A percentile compares a stretch with the other conserved stretches of the same genome.
These are phyloP conservation scores for Blastobasis adustella DNA, from an alignment of 2,888 invertebrate genomes.

Conservation along the genomic window DNA sequence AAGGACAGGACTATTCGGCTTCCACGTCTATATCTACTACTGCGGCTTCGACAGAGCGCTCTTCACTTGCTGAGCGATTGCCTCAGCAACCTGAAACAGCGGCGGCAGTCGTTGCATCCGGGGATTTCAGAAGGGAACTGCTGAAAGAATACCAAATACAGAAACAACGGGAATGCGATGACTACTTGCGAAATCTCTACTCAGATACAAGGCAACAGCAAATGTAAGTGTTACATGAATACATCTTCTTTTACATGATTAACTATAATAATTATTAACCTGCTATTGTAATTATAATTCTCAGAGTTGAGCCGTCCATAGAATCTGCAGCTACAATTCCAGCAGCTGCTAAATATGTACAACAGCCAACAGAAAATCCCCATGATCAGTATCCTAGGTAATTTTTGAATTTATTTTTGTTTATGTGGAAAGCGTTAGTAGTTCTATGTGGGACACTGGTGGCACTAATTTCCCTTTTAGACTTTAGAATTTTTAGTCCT, in stretches of 20 bases:
- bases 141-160: constrained; percentile 88
- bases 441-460: too few species aligned
- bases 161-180: constrained; percentile 77
- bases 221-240: constrained; percentile 35
- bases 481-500: too few species aligned
- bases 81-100: constrained; percentile 39
- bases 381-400: constrained; percentile 16
- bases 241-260: background rate
- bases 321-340: constrained; percentile 37
- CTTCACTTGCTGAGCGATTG: constrained; percentile 44
- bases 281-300: constrained; percentile 19
- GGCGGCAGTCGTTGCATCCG: constrained; percentile 28
- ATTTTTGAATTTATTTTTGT: too few species aligned
- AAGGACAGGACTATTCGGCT: constrained; percentile 79
- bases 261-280: background rate
- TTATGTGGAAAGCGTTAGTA: too few species aligned
- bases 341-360: constrained; percentile 30
- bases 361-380: constrained; percentile 27
- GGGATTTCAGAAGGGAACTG: constrained; percentile 77
- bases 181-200: constrained; percentile 61
- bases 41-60: constrained; percentile 78
- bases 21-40: constrained; percentile 78
- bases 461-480: too few species aligned
- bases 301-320: constrained; percentile 44
- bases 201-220: constrained; percentile 52